Evolutionary conservation across 2,113 vertebrate species (phyloP).

Genomic region (Thryonomys swinderianus): DNA sequence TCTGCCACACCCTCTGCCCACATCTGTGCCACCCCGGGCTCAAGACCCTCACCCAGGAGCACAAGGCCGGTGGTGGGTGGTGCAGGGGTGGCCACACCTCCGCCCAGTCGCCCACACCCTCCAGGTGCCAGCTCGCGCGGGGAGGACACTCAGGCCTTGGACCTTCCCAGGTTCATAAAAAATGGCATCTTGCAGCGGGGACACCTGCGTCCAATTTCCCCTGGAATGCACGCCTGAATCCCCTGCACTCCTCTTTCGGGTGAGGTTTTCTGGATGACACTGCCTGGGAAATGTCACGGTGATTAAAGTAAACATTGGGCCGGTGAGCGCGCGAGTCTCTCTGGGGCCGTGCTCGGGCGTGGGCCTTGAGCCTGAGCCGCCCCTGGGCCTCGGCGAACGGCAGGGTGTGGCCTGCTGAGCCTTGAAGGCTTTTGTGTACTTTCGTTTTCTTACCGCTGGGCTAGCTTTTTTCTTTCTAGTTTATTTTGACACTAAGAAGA

Average conservation of each 20-base stretch:
- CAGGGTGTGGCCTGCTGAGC: constrained; percentile 46
- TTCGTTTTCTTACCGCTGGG: constrained; percentile 72
- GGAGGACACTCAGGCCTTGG: neutral
- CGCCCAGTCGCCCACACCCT: no score
- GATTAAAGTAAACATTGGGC: constrained; percentile 78
- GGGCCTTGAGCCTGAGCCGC: no score
- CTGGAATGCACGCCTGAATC: constrained; percentile 66
- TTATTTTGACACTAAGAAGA: constrained; percentile 75
- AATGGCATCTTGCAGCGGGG: constrained; percentile 47
- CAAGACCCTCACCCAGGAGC: neutral
- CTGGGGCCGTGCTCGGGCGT: constrained; percentile 58
- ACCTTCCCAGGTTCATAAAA: constrained; percentile 19
- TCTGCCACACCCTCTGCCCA: neutral
- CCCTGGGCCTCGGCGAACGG: constrained; percentile 38
- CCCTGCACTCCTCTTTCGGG: constrained; percentile 48
- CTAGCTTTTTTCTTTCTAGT: constrained; percentile 55
- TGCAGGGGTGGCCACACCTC: no score
- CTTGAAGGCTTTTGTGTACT: constrained; percentile 65
- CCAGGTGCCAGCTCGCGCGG: neutral
- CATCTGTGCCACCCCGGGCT: no score
- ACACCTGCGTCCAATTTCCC: constrained; percentile 75
- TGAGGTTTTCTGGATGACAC: constrained; percentile 76
- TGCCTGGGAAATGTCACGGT: constrained; percentile 79
- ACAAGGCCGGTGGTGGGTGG: neutral
- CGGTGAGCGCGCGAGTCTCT: constrained; percentile 55